Percentiles rank a stretch among this genome's conserved stretches.
phyloP scores from a whole-genome alignment of 2,888 invertebrate species.

The Selenia dentaria region DNA sequence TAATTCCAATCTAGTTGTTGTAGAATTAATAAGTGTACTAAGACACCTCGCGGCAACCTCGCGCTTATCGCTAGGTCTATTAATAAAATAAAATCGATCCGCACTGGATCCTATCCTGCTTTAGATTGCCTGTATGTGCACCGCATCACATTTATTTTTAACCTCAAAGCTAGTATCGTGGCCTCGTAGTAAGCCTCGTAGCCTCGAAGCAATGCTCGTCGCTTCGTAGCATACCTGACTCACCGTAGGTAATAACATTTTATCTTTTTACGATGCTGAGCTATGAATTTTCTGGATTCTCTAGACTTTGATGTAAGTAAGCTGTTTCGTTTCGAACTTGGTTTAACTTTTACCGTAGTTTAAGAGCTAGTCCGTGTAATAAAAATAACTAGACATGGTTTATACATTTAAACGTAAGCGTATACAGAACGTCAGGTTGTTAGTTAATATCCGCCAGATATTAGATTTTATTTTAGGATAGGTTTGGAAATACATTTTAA shows the following conservation, averaged over 20 bases:
- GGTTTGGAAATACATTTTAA: no score
- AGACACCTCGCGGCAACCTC: background rate
- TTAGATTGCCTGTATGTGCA: conserved; percentile 24
- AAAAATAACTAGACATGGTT: background rate
- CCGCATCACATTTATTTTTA: conserved; percentile 20
- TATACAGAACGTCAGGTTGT: no score
- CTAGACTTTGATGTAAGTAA: conserved; percentile 10
- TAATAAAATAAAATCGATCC: conserved; percentile 25
- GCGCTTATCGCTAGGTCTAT: conserved; percentile 12
- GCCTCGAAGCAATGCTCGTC: background rate
- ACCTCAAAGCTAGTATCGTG: conserved; percentile 8
- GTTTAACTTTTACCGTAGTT: conserved; percentile 14
- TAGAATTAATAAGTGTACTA: conserved; percentile 1
- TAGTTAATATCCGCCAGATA: no score
- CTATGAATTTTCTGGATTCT: conserved; percentile 13
- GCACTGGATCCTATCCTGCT: conserved; percentile 8
- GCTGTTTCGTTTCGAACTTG: conserved; percentile 6
- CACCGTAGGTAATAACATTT: conserved; percentile 6
- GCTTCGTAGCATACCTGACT: conserved; percentile 2
- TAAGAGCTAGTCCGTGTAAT: conserved; percentile 1
- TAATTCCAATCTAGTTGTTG: no score
- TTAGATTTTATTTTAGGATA: no score
- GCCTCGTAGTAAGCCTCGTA: conserved; percentile 5
- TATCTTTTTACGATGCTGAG: conserved; percentile 9
- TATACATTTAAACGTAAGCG: no score